Evolutionary conservation across 2,797 vertebrate species (phyloP).

Genomic region (Threskiornis aethiopicus): DNA sequence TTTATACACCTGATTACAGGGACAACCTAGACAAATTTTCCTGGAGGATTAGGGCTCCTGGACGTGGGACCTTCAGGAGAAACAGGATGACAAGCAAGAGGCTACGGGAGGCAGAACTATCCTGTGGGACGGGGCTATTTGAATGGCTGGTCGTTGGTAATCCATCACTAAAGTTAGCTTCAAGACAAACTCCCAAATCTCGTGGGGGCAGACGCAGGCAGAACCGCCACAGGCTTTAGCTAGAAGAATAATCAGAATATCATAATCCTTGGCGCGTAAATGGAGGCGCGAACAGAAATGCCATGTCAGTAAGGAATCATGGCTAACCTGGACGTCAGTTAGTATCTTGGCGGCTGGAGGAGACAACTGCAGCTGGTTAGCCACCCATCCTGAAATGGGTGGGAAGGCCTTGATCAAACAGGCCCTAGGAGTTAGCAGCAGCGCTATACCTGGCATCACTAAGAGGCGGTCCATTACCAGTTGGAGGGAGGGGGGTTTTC

Average conservation of each 20-base stretch:
- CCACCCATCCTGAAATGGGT: not conserved
- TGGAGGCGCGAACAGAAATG: not conserved
- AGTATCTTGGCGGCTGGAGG: not conserved
- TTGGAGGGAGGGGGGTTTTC: fast-evolving
- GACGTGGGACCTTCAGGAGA: not conserved
- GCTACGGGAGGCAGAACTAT: not conserved
- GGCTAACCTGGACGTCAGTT: not conserved
- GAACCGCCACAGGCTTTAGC: not conserved
- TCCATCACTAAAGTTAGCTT: not conserved
- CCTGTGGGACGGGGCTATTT: not conserved
- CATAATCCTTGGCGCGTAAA: fast-evolving
- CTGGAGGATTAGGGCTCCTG: not conserved
- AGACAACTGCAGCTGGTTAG: not conserved
- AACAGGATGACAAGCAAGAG: not conserved
- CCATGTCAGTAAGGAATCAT: not conserved
- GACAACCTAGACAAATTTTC: not conserved
- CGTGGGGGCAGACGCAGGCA: not conserved
- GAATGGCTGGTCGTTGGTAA: not conserved
- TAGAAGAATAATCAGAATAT: not conserved
- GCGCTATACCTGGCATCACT: no score
- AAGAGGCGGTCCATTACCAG: no score
- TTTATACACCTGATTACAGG: not conserved
- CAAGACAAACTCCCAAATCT: not conserved
- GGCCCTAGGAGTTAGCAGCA: not conserved
- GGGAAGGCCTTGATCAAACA: not conserved